Percentiles rank a stretch among this genome's conserved stretches.
Conservation (phyloP, 2,113 vertebrate genomes). For the Burhinus bistriatus region DNA sequence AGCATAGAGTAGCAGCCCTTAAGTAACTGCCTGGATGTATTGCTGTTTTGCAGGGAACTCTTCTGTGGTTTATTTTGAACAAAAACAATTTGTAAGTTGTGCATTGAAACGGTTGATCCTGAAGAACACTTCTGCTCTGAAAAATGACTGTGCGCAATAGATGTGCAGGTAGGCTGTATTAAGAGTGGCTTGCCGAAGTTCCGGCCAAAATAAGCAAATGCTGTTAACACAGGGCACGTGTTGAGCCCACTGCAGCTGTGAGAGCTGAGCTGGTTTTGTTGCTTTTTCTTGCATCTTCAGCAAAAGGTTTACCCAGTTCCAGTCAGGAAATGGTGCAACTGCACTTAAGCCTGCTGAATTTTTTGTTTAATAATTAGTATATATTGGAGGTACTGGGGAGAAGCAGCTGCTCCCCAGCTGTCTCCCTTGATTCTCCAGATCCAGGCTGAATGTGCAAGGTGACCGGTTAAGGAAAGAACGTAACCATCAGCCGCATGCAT, state of each 20-base stretch:
- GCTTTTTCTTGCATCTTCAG: background rate
- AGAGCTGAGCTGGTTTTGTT: background rate
- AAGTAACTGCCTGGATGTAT: background rate
- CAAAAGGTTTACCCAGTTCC: background rate
- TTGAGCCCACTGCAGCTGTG: background rate
- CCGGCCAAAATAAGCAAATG: background rate
- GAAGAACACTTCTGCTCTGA: background rate
- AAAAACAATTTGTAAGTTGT: background rate
- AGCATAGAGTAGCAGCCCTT: background rate
- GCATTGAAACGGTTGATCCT: background rate
- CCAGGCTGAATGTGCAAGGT: background rate
- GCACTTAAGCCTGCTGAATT: background rate
- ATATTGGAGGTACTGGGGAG: background rate
- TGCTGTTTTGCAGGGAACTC: background rate
- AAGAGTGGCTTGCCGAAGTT: background rate
- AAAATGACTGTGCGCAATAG: background rate
- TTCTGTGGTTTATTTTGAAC: background rate
- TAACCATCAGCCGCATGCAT: background rate
- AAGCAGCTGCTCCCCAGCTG: background rate
- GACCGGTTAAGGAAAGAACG: background rate
- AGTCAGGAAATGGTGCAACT: background rate
- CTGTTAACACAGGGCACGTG: rapidly evolving
- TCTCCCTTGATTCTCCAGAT: background rate
- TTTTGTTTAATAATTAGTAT: background rate
- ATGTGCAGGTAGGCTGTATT: background rate